Evolutionary conservation across 2,888 invertebrate genomes (phyloP).

Genomic region (Xylota segnis): DNA sequence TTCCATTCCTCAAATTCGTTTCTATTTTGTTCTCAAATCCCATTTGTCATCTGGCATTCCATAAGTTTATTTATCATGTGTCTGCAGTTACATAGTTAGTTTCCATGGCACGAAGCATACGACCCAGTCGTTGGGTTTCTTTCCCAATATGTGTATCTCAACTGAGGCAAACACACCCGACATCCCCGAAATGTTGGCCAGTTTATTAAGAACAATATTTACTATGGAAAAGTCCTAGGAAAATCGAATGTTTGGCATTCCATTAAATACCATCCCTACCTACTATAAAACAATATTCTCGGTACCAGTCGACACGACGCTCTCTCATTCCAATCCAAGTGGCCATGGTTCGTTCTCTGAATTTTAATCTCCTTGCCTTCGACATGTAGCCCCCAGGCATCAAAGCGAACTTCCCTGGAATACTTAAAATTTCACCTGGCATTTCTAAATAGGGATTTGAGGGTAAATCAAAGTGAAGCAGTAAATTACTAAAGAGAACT

Average conservation of each 20-base stretch:
- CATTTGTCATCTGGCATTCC: too few relatives aligned
- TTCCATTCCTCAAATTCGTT: background rate
- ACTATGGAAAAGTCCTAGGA: conserved; percentile 15
- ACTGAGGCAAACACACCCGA: conserved; percentile 9
- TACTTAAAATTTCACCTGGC: conserved; percentile 67
- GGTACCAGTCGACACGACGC: too few relatives aligned
- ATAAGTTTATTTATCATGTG: background rate
- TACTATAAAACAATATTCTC: conserved; percentile 1
- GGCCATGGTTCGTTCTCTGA: conserved; percentile 46
- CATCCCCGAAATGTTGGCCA: conserved; percentile 21
- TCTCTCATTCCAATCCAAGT: conserved; percentile 10
- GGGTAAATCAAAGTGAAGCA: conserved; percentile 59
- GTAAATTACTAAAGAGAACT: conserved; percentile 60
- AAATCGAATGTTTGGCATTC: conserved; percentile 63
- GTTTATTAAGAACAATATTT: conserved; percentile 51
- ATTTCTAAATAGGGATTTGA: conserved; percentile 63
- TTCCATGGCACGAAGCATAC: conserved; percentile 33
- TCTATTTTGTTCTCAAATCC: too few relatives aligned
- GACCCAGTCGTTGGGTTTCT: conserved; percentile 11
- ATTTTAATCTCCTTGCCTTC: conserved; percentile 62
- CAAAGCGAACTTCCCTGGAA: conserved; percentile 59
- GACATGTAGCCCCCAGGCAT: conserved; percentile 45
- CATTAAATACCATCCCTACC: conserved; percentile 25
- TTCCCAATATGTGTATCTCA: conserved; percentile 22
- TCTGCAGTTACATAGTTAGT: conserved; percentile 21